Evolutionary conservation across 2,888 invertebrate genomes (phyloP), one percentile per base, ranked within the genome.

Genomic region (Nomada flava): DNA sequence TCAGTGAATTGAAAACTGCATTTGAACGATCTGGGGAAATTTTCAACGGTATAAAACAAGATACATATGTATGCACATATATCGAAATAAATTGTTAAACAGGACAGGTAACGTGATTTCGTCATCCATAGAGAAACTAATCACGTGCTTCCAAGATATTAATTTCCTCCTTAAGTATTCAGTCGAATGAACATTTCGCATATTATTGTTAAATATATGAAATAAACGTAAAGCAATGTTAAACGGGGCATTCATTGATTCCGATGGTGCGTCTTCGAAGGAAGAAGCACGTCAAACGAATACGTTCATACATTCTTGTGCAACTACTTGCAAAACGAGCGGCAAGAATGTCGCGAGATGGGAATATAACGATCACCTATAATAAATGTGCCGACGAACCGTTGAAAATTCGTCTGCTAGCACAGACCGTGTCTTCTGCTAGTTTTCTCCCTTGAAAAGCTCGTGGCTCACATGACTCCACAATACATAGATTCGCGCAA

Each of bases 401-500:
- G 29, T 15, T 29, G 57, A 82, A 87, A 86, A 87, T 91, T 90
- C 88, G 87, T 91, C 88, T 87, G 87, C 91, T 90, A 83, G 71
- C 72, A 73, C 74, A 75, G 76, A 71, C 52, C 53, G 68, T 52
- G 88, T 89, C 91, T 88, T 91, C 91, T 91, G 90, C 91, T 90
- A 89, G 86, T 70, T 59, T 55, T 26, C 50, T 75, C 75, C 76
- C n/a, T 50, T 36, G 57, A 67, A 69, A 75, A 78, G 63, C 82
- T 83, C 72, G 77, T 79, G 74, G 86, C 89, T 91, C 90, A 85
- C 90, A 90, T 91, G 92, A 92, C 90, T 90, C 89, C 82, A 76
- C 76, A 71, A 79, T 73, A 83, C 73, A 76, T 76, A 86, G 88
- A 88, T 88, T 91, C 90, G 87, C 88, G 89, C 89, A 89, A 89